Percentiles rank a stretch among this genome's conserved stretches.
phyloP scores from a whole-genome alignment of 37 sponge, comb jelly and placozoan genomes.

The Dysidea cf. avara region DNA sequence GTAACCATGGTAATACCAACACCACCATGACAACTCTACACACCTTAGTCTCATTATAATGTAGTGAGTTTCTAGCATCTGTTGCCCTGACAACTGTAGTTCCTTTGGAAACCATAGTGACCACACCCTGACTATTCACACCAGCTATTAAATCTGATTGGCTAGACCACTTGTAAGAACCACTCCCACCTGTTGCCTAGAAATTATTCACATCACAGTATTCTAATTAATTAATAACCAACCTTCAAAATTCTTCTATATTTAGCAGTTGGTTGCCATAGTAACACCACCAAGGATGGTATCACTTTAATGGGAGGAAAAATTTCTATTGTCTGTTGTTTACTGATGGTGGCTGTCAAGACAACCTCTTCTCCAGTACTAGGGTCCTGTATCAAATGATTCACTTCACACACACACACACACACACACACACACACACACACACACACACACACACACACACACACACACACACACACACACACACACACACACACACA shows the following conservation, averaged over 20 bases:
- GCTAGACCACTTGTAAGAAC: conserved; percentile 77
- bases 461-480: background rate
- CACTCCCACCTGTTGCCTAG: conserved; percentile 80
- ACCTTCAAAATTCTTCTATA: too few relatives aligned
- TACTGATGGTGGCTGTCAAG: conserved; percentile 19
- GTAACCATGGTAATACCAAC: background rate
- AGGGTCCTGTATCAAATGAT: conserved; percentile 26
- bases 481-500: conserved; percentile 31
- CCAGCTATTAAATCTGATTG: conserved; percentile 39
- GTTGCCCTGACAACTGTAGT: conserved; percentile 35
- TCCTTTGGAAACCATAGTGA: conserved; percentile 35
- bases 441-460: background rate
- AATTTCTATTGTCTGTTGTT: conserved; percentile 65
- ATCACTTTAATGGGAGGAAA: conserved; percentile 58
- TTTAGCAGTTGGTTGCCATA: conserved; percentile 65
- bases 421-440: background rate
- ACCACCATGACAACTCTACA: background rate
- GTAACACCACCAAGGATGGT: conserved; percentile 53
- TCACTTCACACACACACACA: background rate
- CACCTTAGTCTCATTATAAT: conserved; percentile 54
- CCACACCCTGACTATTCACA: conserved; percentile 31
- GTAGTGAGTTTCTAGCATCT: conserved; percentile 51
- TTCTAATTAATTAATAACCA: too few relatives aligned
- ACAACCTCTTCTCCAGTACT: conserved; percentile 24
- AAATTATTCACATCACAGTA: too few relatives aligned